phyloP scores from a whole-genome alignment of 2,113 vertebrate genomes.

The Falco punctatus region DNA sequence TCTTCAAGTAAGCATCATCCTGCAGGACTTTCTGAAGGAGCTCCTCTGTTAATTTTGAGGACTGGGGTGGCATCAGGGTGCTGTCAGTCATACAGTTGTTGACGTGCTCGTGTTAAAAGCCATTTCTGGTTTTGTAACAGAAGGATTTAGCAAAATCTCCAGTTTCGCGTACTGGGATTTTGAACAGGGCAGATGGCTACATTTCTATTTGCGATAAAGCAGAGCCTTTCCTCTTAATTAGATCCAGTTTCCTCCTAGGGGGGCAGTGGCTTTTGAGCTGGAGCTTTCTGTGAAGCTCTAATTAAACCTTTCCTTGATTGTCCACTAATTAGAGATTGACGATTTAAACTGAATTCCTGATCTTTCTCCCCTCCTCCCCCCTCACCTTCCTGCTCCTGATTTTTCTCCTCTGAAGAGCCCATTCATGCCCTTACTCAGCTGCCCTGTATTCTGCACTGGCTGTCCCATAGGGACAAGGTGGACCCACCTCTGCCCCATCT shows the following conservation, averaged over 20 bases:
- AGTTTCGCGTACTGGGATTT: constrained; percentile 33
- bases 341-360: background rate
- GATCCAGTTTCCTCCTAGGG: constrained; percentile 42
- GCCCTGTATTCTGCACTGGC: background rate
- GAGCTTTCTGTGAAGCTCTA: constrained; percentile 50
- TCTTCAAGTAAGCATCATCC: background rate
- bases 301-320: constrained; percentile 61
- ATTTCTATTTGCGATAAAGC: constrained; percentile 7
- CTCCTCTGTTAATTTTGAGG: background rate
- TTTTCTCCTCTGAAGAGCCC: background rate
- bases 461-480: accelerated
- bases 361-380: background rate
- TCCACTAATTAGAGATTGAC: constrained; percentile 54
- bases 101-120: background rate
- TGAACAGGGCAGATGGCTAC: constrained; percentile 61
- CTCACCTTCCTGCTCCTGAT: background rate
- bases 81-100: background rate
- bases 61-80: background rate
- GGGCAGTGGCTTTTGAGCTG: constrained; percentile 45
- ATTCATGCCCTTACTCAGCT: background rate
- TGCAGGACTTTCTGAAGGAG: background rate
- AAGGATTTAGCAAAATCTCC: constrained; percentile 48
- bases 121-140: constrained; percentile 46
- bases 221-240: constrained; percentile 59
- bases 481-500: background rate